Conservation (phyloP, 2,888 invertebrate species). For the Holacanthella duospinosa region DNA sequence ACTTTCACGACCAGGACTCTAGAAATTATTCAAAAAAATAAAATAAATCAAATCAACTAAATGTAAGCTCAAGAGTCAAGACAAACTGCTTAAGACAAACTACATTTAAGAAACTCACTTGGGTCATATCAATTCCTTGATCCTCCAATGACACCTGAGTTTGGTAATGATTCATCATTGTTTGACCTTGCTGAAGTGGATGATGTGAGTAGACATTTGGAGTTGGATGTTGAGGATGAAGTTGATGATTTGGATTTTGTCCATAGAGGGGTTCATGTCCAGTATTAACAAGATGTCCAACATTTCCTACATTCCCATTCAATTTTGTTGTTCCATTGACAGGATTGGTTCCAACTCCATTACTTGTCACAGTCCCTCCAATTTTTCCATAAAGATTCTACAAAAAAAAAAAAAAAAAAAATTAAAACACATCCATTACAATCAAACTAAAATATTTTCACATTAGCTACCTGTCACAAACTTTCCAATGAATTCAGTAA, state of each 20-base stretch:
- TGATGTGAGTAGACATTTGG: conserved; percentile 14
- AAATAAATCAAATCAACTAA: not conserved
- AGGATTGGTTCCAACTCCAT: not conserved
- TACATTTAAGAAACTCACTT: conserved; percentile 46
- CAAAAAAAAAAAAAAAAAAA: not conserved
- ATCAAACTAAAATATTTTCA: too few species aligned
- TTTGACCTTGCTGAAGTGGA: not conserved
- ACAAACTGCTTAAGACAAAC: not conserved
- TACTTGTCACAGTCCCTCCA: not conserved
- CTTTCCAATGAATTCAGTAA: too few species aligned
- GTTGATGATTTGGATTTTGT: not conserved
- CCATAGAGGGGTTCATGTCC: not conserved
- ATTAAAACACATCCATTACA: not conserved
- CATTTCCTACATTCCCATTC: not conserved
- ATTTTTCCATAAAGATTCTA: conserved; percentile 16
- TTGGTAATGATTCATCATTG: conserved; percentile 50
- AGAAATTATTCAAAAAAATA: conserved; percentile 34
- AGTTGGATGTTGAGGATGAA: conserved; percentile 15
- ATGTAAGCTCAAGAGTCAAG: not conserved
- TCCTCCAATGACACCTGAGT: conserved; percentile 73
- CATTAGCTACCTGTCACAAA: too few species aligned
- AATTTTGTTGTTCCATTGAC: not conserved
- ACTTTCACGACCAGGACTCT: conserved; percentile 86
- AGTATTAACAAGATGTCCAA: not conserved
- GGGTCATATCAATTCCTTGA: conserved; percentile 78